phyloP scores from a whole-genome alignment of 2,113 vertebrate species.

The Parotia lawesii region DNA sequence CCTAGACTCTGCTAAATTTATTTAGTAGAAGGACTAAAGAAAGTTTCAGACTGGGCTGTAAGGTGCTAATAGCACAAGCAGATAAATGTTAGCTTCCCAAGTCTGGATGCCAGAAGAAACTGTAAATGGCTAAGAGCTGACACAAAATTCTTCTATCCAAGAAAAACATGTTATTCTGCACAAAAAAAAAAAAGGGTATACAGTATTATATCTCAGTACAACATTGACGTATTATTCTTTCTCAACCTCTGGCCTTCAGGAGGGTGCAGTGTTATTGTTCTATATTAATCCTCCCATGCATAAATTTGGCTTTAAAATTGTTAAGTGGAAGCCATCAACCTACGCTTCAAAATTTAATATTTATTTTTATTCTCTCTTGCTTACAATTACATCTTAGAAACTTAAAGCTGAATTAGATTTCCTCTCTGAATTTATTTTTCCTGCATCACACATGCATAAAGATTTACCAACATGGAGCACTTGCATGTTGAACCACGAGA shows the following conservation, averaged over 20 bases:
- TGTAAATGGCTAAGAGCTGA: constrained; percentile 44
- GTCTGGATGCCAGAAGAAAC: constrained; percentile 60
- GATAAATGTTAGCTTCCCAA: constrained; percentile 70
- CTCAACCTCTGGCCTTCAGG: constrained; percentile 10
- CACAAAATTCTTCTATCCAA: constrained; percentile 16
- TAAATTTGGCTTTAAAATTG: constrained; percentile 25
- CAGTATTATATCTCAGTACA: background rate
- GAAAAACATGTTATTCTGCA: constrained; percentile 32
- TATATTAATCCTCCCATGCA: background rate
- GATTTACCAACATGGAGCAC: background rate
- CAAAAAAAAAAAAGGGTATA: background rate
- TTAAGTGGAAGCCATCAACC: background rate
- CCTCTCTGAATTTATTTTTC: background rate
- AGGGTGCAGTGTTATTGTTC: background rate
- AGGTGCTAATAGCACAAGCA: constrained; percentile 61
- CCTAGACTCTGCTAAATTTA: constrained; percentile 25
- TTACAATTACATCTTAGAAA: background rate
- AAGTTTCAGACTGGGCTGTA: constrained; percentile 34
- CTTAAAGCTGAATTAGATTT: background rate
- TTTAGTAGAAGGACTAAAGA: constrained; percentile 25
- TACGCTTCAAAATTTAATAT: background rate
- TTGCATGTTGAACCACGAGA: background rate
- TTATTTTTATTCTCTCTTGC: background rate
- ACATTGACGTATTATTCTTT: background rate
- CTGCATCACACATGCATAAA: background rate